A percentile compares a stretch with the other conserved stretches of the same genome.
These are phyloP conservation scores for Montipora foliosa DNA, from an alignment of 64 coral and sea anemone species.

Conservation along the genomic window DNA sequence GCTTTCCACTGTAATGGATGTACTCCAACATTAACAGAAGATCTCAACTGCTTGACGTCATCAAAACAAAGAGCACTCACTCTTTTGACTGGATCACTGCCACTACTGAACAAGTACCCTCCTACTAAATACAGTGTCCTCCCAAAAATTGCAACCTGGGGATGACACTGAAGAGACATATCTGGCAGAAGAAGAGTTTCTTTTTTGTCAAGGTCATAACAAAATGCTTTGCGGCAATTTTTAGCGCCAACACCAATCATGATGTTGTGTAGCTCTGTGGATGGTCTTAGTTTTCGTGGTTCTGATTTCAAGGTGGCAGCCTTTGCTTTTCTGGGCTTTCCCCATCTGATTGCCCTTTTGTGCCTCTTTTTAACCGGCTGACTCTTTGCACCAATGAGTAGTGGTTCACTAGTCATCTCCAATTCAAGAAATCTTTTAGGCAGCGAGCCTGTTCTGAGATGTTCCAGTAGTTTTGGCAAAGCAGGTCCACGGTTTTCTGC, in stretches of 20 bases:
- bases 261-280: constrained; percentile 60
- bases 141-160: constrained; percentile 26
- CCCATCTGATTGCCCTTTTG: background rate
- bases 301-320: background rate
- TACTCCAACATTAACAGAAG: background rate
- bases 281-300: constrained; percentile 1
- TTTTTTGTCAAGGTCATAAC: constrained; percentile 53
- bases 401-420: constrained; percentile 47
- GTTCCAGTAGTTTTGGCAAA: constrained; percentile 45
- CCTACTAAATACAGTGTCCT: constrained; percentile 51
- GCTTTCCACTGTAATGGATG: constrained; percentile 10
- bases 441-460: constrained; percentile 26
- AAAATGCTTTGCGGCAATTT: constrained; percentile 44
- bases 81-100: background rate
- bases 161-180: background rate
- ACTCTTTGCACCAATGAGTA: background rate
- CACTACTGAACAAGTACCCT: constrained; percentile 2
- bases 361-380: constrained; percentile 6
- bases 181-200: constrained; percentile 35
- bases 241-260: constrained; percentile 56
- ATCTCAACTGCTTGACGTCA: constrained; percentile 5
- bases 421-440: constrained; percentile 41
- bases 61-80: constrained; percentile 41
- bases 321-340: constrained; percentile 14
- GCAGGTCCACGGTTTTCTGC: background rate